Percentiles rank a stretch among this genome's conserved stretches.
Conservation (phyloP, 2,113 vertebrate genomes). For the Montifringilla adamsi region DNA sequence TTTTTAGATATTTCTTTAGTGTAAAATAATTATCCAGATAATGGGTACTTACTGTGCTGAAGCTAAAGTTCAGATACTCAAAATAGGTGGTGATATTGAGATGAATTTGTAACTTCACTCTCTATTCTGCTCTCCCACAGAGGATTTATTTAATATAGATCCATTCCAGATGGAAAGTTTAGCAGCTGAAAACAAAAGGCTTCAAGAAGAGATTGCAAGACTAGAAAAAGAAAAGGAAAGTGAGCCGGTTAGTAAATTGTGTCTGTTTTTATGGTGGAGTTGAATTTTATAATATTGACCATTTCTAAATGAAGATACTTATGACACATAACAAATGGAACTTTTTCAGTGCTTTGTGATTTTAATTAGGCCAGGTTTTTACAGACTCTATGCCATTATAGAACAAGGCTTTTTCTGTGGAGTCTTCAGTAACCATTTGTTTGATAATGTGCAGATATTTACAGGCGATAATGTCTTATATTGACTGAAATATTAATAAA, state of each 20-base stretch:
- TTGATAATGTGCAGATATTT: neutral
- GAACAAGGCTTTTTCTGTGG: neutral
- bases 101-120: neutral
- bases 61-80: neutral
- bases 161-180: slow-evolving; percentile 78
- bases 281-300: neutral
- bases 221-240: slow-evolving; percentile 87
- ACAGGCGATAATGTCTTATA: neutral
- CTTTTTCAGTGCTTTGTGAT: neutral
- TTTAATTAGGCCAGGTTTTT: neutral
- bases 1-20: neutral
- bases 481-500: neutral
- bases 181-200: slow-evolving; percentile 78
- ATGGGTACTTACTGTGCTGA: neutral
- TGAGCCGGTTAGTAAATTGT: slow-evolving; percentile 80
- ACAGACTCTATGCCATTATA: neutral
- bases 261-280: neutral
- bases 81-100: neutral
- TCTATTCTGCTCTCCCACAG: slow-evolving; percentile 56
- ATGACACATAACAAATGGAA: neutral
- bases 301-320: neutral
- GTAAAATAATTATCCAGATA: neutral
- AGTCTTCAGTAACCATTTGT: neutral
- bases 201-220: slow-evolving; percentile 82
- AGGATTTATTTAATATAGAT: slow-evolving; percentile 88